These are phyloP conservation scores for Pachypanchax playfairii DNA, from an alignment of 2,113 vertebrate species.

Conservation along the genomic window DNA sequence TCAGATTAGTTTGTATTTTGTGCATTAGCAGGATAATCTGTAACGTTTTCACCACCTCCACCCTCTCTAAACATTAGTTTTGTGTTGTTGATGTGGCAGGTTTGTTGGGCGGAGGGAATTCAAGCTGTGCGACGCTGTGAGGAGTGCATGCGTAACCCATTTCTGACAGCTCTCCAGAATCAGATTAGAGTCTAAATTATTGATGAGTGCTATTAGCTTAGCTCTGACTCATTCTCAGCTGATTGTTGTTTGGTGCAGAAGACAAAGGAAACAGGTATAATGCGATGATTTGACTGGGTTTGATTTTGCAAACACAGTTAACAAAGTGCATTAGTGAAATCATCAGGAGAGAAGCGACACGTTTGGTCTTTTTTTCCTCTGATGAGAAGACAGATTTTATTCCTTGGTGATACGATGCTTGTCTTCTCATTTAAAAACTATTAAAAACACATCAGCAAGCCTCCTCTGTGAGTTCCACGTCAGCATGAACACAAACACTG, in stretches of 20 bases:
- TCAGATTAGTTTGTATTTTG: no score
- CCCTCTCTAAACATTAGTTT: constrained; percentile 21
- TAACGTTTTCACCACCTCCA: no score
- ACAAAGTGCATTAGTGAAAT: background rate
- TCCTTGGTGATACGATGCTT: background rate
- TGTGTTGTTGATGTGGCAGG: background rate
- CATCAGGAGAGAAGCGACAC: background rate
- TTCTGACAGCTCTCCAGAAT: constrained; percentile 64
- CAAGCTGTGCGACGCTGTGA: constrained; percentile 32
- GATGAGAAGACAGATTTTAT: background rate
- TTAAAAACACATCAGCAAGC: background rate
- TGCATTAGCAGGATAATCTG: background rate
- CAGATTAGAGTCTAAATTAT: constrained; percentile 74
- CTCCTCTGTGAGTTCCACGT: background rate
- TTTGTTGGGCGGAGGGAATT: constrained; percentile 4
- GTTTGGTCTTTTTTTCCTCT: background rate
- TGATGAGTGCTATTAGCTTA: constrained; percentile 66
- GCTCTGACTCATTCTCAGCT: constrained; percentile 41
- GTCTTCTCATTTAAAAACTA: background rate
- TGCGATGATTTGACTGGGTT: constrained; percentile 3
- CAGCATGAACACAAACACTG: background rate
- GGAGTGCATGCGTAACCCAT: constrained; percentile 51
- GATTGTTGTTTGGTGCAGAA: background rate
- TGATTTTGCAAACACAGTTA: background rate
- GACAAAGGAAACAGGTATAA: background rate